Evolutionary conservation across 2,888 invertebrate species (phyloP).

Genomic region (Pollenia angustigena): DNA sequence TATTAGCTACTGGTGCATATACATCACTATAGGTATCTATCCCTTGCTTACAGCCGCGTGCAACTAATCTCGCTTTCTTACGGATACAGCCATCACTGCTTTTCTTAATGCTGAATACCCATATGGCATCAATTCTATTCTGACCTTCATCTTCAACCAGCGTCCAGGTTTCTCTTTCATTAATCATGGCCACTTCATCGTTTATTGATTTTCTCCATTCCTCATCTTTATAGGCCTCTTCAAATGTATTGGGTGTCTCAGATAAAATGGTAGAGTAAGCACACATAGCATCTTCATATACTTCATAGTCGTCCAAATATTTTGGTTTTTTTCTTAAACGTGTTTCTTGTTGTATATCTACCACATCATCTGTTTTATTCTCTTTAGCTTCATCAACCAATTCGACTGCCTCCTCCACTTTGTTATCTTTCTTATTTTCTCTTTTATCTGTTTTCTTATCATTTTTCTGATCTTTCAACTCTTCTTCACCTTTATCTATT

Average conservation of each 20-base stretch:
- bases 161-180: not conserved
- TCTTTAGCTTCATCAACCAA: no score
- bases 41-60: conserved; percentile 36
- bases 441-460: no score
- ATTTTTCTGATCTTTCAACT: no score
- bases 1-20: conserved; percentile 40
- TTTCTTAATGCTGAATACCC: conserved; percentile 29
- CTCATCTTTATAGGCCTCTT: conserved; percentile 1
- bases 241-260: not conserved
- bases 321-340: not conserved
- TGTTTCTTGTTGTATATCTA: not conserved
- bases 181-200: no score
- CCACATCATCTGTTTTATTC: no score
- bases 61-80: conserved; percentile 50
- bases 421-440: no score
- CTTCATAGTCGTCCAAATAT: not conserved
- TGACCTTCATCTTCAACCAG: not conserved
- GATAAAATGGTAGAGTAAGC: not conserved
- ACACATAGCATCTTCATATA: not conserved
- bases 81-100: conserved; percentile 30
- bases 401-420: no score
- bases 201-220: not conserved
- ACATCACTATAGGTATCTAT: not conserved
- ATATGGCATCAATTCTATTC: conserved; percentile 14
- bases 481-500: no score